A percentile compares a stretch with the other conserved stretches of the same genome.
Evolutionary conservation across 2,888 invertebrate species (phyloP).

Genomic region (Mamestra brassicae): DNA sequence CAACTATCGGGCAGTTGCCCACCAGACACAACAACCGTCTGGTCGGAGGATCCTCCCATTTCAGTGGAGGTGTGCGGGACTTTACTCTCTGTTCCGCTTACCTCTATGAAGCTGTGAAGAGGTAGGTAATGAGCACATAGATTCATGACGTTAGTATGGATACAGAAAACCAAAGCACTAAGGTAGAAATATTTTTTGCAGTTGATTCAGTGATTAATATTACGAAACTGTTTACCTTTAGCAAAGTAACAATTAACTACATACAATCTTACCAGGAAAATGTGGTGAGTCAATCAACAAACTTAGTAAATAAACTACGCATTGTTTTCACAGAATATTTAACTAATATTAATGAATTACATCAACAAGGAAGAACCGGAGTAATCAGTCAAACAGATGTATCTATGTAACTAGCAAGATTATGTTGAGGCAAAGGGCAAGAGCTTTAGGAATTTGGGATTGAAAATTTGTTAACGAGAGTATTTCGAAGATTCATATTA

Average conservation of each 20-base stretch:
- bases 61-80: too few species aligned
- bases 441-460: background rate
- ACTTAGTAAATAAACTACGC: constrained; percentile 4
- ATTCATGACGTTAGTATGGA: too few species aligned
- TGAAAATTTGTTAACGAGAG: too few species aligned
- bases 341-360: constrained; percentile 27
- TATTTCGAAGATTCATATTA: too few species aligned
- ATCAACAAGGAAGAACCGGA: constrained; percentile 47
- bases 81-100: too few species aligned
- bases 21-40: too few species aligned
- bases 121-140: too few species aligned
- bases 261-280: constrained; percentile 29
- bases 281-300: constrained; percentile 20
- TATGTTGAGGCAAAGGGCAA: background rate
- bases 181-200: too few species aligned
- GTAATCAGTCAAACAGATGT: constrained; percentile 18
- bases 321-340: constrained; percentile 38
- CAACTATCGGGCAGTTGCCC: too few species aligned
- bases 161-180: too few species aligned
- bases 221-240: constrained; percentile 8
- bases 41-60: too few species aligned
- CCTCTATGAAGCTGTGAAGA: too few species aligned
- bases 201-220: background rate
- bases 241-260: constrained; percentile 10
- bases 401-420: background rate